These are phyloP conservation scores for Enteromius thamalakanensis DNA, from an alignment of 2,797 vertebrate genomes.

Conservation along the genomic window DNA sequence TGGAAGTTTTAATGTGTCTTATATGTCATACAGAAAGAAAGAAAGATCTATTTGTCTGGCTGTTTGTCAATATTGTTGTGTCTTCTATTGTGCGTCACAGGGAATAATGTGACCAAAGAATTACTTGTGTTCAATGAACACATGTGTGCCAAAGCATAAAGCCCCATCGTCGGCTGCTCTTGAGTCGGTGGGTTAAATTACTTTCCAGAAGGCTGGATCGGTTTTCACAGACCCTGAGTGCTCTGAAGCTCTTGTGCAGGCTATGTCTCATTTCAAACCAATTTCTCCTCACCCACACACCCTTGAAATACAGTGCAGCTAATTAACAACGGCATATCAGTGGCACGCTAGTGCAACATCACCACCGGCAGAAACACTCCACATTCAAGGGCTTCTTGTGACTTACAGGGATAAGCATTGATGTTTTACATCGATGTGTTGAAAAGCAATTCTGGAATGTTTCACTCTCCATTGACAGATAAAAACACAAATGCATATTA, in stretches of 20 bases:
- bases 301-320: slow-evolving; percentile 40
- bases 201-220: slow-evolving; percentile 22
- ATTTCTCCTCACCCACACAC: slow-evolving; percentile 14
- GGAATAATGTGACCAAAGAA: not conserved
- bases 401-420: slow-evolving; percentile 19
- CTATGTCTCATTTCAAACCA: slow-evolving; percentile 41
- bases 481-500: not conserved
- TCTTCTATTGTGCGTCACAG: not conserved
- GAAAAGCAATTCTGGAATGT: not conserved
- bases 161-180: not conserved
- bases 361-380: slow-evolving; percentile 40
- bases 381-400: slow-evolving; percentile 51
- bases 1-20: not conserved
- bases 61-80: not conserved
- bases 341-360: slow-evolving; percentile 49
- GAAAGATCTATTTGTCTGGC: not conserved
- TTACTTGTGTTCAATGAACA: not conserved
- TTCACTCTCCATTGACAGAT: slow-evolving; percentile 8
- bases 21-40: not conserved
- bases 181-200: slow-evolving; percentile 31
- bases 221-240: slow-evolving; percentile 10
- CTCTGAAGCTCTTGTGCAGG: not conserved
- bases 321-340: slow-evolving; percentile 53
- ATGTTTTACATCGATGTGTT: not conserved
- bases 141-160: not conserved